phyloP scores from a whole-genome alignment of 2,888 invertebrate species.

The Blera fallax region DNA sequence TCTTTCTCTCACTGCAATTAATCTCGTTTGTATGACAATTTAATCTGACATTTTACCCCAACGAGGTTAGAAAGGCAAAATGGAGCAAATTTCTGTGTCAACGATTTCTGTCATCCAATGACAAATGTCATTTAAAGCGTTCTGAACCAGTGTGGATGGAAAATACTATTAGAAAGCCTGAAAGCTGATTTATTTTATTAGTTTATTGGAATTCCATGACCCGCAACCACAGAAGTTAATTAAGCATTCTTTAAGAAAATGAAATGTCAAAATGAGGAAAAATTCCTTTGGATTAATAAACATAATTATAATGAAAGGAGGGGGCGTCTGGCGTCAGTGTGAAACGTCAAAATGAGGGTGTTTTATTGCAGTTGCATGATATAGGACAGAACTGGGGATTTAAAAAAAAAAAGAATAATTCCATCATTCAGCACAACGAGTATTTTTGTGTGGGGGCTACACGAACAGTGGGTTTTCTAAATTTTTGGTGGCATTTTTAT shows the following conservation, averaged over 20 bases:
- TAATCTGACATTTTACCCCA: conserved; percentile 40
- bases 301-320: conserved; percentile 19
- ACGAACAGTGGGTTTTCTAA: neutral
- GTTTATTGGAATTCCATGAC: conserved; percentile 54
- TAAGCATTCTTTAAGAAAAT: conserved; percentile 26
- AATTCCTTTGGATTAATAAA: conserved; percentile 30
- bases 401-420: conserved; percentile 39
- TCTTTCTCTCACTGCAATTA: conserved; percentile 9
- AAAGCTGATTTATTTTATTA: conserved; percentile 54
- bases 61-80: neutral
- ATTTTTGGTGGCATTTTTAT: conserved; percentile 22
- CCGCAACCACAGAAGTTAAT: conserved; percentile 34
- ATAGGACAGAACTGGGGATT: conserved; percentile 31
- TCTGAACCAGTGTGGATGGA: neutral
- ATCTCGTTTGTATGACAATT: conserved; percentile 41
- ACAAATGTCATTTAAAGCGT: conserved; percentile 33
- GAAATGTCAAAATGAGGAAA: conserved; percentile 6
- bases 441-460: conserved; percentile 9
- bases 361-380: conserved; percentile 52
- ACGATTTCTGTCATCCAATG: neutral
- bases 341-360: conserved; percentile 26
- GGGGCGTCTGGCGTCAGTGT: conserved; percentile 28
- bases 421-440: conserved; percentile 5
- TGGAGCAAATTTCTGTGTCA: too few species aligned
- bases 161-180: neutral